Conservation (phyloP, 2,797 vertebrate genomes). For the Protonibea diacanthus region DNA sequence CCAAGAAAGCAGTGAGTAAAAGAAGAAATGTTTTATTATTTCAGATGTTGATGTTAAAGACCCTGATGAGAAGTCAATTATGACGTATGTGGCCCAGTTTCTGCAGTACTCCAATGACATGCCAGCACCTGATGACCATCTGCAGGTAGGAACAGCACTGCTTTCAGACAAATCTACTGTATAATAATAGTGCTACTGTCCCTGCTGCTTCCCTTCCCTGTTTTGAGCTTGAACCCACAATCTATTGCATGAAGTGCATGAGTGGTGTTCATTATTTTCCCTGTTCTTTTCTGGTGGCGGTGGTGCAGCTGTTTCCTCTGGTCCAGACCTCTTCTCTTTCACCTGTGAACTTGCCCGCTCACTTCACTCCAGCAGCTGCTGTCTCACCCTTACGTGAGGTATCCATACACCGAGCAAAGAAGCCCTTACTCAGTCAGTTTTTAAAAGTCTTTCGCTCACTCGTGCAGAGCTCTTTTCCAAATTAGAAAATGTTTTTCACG, state of each 20-base stretch:
- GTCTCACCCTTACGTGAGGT: slow-evolving; percentile 78
- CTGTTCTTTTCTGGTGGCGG: slow-evolving; percentile 30
- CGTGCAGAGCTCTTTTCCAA: background rate
- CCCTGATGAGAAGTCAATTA: slow-evolving; percentile 96
- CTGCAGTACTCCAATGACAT: slow-evolving; percentile 90
- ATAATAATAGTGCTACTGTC: background rate
- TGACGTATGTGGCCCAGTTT: slow-evolving; percentile 96
- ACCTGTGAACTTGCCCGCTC: slow-evolving; percentile 65
- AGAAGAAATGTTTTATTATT: too few relatives aligned
- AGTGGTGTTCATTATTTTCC: slow-evolving; percentile 4
- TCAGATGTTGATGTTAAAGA: slow-evolving; percentile 89
- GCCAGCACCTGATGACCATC: slow-evolving; percentile 74
- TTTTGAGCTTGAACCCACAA: background rate
- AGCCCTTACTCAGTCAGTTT: background rate
- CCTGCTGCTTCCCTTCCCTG: background rate
- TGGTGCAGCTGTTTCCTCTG: slow-evolving; percentile 72
- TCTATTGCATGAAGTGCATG: slow-evolving; percentile 4
- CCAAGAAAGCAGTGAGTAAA: background rate
- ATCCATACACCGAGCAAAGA: slow-evolving; percentile 6
- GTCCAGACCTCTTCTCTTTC: slow-evolving; percentile 67
- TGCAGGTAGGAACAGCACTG: slow-evolving; percentile 79
- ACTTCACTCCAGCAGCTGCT: slow-evolving; percentile 74
- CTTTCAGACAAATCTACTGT: background rate
- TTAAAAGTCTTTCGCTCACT: background rate
- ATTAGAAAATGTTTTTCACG: background rate